Base-by-base conservation (phyloP, 2,113 vertebrate species). In the Sinocyclocheilus maitianheensis region DNA sequence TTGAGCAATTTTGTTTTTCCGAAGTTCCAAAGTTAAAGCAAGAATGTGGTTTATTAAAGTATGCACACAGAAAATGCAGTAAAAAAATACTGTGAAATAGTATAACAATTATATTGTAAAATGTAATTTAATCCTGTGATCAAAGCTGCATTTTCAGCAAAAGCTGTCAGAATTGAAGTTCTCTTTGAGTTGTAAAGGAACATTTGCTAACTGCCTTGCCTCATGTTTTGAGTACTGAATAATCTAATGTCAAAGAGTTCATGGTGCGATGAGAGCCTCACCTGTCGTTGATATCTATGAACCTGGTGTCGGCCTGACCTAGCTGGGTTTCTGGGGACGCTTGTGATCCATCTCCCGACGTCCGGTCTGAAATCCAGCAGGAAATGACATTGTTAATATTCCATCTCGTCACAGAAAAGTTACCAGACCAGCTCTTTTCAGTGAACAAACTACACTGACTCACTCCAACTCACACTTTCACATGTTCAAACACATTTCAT, bases 231-330 rank as follows among this genome's bases (percentile, higher is more conserved):
- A 43, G 37, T 43, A n/a, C 22, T 55, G 53, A 55, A 55, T 55
- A n/a, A 74, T 74, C 30, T 20, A 40, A 9, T 58, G 30, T 72
- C 8, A 62, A 48, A 65, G 55, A 76, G 48, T 60, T 14, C 0
- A 18, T 26, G 43, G 10, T 0, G 55, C 10, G 1, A 6, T 55
- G 53, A 71, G 77, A 69, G 87, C 90, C 93, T 90, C 91, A 95
- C 95, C 94, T 94, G 5, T 95, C 94, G 81, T 93, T 94, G 40
- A 88, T 78, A 84, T 94, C 93, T 85, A 26, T 95, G 40, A 91
- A 77, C 78, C 90, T 94, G 67, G 90, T 78, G 22, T 95, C 95
- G 3, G 89, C 89, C 89, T 91, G 94, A 5, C 43, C 72, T 3
- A 43, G 14, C 58, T 26, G 40, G 11, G 22, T 63, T 48, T 67